Evolutionary conservation across 2,888 invertebrate genomes (phyloP).

Genomic region (Protophormia terraenovae): DNA sequence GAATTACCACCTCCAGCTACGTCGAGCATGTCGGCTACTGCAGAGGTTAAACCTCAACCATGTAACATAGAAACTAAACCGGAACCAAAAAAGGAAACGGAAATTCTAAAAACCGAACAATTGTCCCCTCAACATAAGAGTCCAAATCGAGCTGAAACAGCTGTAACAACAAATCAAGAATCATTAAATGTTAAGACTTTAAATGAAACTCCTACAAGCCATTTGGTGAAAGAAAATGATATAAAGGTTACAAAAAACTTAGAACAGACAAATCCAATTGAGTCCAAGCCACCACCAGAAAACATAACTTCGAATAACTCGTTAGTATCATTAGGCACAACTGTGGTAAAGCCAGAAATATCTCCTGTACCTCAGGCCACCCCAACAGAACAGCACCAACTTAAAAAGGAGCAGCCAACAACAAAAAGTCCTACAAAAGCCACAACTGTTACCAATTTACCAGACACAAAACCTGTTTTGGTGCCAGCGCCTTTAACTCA

Average conservation of each 20-base stretch:
- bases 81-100: slow-evolving; percentile 43
- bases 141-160: neutral
- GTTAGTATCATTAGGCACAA: too few species aligned
- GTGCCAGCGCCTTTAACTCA: neutral
- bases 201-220: neutral
- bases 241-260: slow-evolving; percentile 1
- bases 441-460: slow-evolving; percentile 7
- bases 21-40: neutral
- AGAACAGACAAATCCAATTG: neutral
- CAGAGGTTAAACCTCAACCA: neutral
- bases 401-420: slow-evolving; percentile 47
- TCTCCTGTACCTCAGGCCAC: neutral
- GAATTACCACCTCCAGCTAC: neutral
- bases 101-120: slow-evolving; percentile 56
- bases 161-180: neutral
- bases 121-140: slow-evolving; percentile 40
- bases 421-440: slow-evolving; percentile 47
- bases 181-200: neutral
- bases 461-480: slow-evolving; percentile 56
- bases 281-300: slow-evolving; percentile 1
- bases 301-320: neutral
- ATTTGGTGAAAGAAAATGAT: too few species aligned
- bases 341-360: slow-evolving; percentile 47
- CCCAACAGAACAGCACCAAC: slow-evolving; percentile 27
- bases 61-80: slow-evolving; percentile 3